Conservation (phyloP, 2,888 invertebrate species). For the Agapostemon virescens region DNA sequence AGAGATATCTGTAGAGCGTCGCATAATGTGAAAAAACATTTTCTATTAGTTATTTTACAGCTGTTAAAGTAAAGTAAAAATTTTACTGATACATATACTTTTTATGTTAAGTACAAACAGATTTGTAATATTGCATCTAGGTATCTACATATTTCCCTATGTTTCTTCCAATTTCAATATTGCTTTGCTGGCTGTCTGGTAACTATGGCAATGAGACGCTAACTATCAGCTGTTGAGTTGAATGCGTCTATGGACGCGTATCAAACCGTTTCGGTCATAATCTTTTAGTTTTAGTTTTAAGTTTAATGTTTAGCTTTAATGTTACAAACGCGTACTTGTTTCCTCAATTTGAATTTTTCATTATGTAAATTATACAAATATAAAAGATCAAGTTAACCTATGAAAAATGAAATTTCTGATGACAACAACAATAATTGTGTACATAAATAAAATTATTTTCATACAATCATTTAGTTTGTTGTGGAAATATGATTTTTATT, state of each 20-base stretch:
- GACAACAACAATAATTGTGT: conserved; percentile 15
- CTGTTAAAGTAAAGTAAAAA: too few species aligned
- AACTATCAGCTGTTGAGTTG: not conserved
- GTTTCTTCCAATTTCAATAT: too few species aligned
- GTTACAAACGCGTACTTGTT: not conserved
- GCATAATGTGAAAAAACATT: too few species aligned
- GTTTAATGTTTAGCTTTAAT: too few species aligned
- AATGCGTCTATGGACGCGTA: not conserved
- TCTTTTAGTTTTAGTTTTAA: conserved; percentile 6
- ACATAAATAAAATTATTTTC: conserved; percentile 17
- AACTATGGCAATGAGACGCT: not conserved
- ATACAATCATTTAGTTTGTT: conserved; percentile 1
- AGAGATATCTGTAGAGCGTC: too few species aligned
- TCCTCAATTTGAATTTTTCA: not conserved
- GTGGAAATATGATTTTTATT: not conserved
- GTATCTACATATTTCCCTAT: too few species aligned
- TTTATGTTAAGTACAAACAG: too few species aligned
- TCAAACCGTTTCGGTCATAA: conserved; percentile 10
- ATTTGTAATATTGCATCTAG: too few species aligned
- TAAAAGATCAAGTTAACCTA: not conserved
- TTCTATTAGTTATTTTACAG: too few species aligned
- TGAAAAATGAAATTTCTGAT: not conserved
- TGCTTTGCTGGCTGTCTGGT: too few species aligned
- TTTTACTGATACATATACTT: too few species aligned
- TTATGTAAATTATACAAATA: not conserved